Base-by-base conservation (phyloP, 2,888 invertebrate species). In the Netelia inedita region DNA sequence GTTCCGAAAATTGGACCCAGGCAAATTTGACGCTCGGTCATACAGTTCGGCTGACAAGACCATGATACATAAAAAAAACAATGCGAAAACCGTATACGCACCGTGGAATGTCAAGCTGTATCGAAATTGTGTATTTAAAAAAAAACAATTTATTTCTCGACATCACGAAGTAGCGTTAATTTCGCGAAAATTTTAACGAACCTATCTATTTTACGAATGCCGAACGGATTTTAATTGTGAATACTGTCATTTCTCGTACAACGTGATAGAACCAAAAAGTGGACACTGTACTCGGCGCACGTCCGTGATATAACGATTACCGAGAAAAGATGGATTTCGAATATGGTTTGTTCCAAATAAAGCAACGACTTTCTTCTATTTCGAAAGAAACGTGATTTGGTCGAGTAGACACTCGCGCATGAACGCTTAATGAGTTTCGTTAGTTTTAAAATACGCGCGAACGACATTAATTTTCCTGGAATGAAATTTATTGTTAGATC, bases 21-120 rank as follows among this genome's bases (percentile, higher is more conserved):
- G 43, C 19, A 79, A 71, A 83, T 66, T 71, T 79, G 14, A 63
- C 71, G 71, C 57, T 75, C 57, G 28, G 46, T 19, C 19, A 57
- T 57, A 57, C 19, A 57, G 19, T 19, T 3, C 10, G 19, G 57
- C 21, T 9, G 19, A 19, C 9, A 19, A 57, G 9, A 16, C 9
- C n/a, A 19, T 19, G 57, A 57, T 9, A 19, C 9, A 19, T 57
- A 50, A 16, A 53, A 53, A 53, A 53, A 53, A 53, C 16, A 16
- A 53, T 53, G n/a, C n/a, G 19, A 19, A 57, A 57, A 19, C 10
- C 10, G 16, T 21, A 16, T 19, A 19, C 10, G 16, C 57, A 57
- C n/a, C 57, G 16, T 19, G 57, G 6, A 53, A 8, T 57, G 19
- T 57, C 16, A 9, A 1, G 5, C 8, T 57, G 53, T 8, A 57